Evolutionary conservation across 2,888 invertebrate genomes (phyloP), one percentile per base, ranked within the genome.

Genomic region (Cecidostiba fungosa): DNA sequence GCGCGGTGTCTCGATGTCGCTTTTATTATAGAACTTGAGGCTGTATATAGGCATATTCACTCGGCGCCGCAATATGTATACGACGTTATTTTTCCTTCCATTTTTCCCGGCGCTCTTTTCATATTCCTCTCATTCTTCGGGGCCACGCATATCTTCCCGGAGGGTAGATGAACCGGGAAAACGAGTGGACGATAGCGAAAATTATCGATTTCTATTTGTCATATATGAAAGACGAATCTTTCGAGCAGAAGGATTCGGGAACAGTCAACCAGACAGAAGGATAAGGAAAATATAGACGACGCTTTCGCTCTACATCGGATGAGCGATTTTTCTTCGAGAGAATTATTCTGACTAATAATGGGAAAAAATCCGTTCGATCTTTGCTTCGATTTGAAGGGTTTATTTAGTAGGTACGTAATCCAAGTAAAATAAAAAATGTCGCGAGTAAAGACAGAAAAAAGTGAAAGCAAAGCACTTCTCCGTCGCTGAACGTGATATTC

Each of bases 21-120:
- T 43, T 50, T 72, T 72, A 72, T 80, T 59, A 80, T 10, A 80
- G 39, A 36, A 39, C 39, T 54, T 80, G 54, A 36, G 54, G 39
- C 39, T 32, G 23, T 12, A 43, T 12, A 43, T 43, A 43, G 50
- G 36, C 80, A 80, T 39, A 39, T 72, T 54, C 36, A 72, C 72
- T 80, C 19, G 26, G 43, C 6, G 8, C 19, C 23, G 29, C 39
- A 39, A 72, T 54, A 72, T 39, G 59, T 59, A n/a, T n/a, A 80
- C 4, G 72, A 23, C 14, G 29, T 54, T 26, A 32, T 23, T 32
- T 54, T 72, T 54, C 70, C 19, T 59, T 19, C 6, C 47, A 29
- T 69, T 70, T 79, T 50, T 6, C 19, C 23, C 32, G 26, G n/a
- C n/a, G 54, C 72, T 29, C n/a, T 8, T n/a, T 59, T 59, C 6